phyloP scores from a whole-genome alignment of 2,888 invertebrate species.

The Dynastes grantii region DNA sequence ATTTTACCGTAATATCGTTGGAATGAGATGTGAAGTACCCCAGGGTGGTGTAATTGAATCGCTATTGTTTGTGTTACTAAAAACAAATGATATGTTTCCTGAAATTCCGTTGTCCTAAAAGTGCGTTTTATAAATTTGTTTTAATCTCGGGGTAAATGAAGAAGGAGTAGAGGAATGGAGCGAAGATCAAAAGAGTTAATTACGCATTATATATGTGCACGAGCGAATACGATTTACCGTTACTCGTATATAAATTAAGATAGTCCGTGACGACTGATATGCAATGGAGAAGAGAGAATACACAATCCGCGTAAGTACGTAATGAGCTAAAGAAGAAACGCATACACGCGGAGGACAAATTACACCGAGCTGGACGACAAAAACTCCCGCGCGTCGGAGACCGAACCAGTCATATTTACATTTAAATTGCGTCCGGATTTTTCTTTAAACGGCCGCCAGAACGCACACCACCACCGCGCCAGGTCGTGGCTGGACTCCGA shows the following conservation, averaged over 20 bases:
- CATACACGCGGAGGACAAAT: conserved; percentile 8
- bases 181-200: not conserved
- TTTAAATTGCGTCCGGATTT: conserved; percentile 38
- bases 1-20: no score
- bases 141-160: no score
- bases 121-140: no score
- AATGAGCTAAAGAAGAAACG: conserved; percentile 3
- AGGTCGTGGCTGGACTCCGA: not conserved
- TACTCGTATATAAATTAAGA: conserved; percentile 7
- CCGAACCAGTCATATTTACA: conserved; percentile 38
- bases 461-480: not conserved
- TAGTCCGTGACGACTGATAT: not conserved
- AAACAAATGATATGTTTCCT: no score
- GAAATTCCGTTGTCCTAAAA: no score
- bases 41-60: no score
- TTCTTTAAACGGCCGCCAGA: conserved; percentile 14
- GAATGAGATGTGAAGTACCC: no score
- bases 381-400: conserved; percentile 13
- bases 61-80: no score
- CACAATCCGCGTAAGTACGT: not conserved
- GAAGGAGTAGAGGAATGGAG: no score
- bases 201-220: conserved; percentile 1
- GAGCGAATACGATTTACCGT: not conserved
- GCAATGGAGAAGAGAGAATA: no score
- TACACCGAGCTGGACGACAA: not conserved